These are phyloP conservation scores for Eutolmus rufibarbis DNA, from an alignment of 2,888 invertebrate species.

Conservation along the genomic window DNA sequence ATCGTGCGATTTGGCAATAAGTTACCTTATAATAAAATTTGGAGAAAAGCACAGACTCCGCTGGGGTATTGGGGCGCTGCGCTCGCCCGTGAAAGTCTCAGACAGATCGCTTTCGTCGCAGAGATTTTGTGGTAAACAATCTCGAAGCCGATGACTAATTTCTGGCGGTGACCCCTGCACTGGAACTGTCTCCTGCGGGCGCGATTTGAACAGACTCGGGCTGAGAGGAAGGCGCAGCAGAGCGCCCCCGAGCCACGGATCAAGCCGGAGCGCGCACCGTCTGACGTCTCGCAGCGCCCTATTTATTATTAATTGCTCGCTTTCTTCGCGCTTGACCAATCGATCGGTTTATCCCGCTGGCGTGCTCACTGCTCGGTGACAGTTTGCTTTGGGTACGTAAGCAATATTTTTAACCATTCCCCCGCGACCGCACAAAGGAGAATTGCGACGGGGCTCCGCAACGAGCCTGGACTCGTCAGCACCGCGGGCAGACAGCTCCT, in stretches of 20 bases:
- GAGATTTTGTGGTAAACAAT: constrained; percentile 1
- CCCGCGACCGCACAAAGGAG: neutral
- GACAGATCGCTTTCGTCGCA: neutral
- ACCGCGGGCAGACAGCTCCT: neutral
- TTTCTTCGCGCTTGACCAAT: constrained; percentile 12
- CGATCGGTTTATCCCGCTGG: neutral
- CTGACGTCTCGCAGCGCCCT: neutral
- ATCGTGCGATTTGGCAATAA: constrained; percentile 17
- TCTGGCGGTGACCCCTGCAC: constrained; percentile 26
- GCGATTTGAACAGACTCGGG: neutral
- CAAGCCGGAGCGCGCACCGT: neutral
- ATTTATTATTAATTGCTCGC: neutral
- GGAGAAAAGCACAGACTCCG: neutral
- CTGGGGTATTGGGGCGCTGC: neutral
- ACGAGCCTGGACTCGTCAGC: neutral
- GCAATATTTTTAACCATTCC: constrained; percentile 21
- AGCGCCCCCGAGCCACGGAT: neutral
- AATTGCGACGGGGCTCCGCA: neutral
- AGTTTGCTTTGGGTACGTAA: constrained; percentile 5
- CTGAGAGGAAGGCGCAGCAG: neutral
- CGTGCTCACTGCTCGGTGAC: neutral
- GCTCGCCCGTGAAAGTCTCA: neutral
- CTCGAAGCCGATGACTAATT: constrained; percentile 18
- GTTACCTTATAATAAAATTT: constrained; percentile 36
- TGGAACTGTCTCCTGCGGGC: neutral